Evolutionary conservation across 2,113 vertebrate genomes (phyloP), one percentile per base, ranked within the genome.

Genomic region (Xenus cinereus): DNA sequence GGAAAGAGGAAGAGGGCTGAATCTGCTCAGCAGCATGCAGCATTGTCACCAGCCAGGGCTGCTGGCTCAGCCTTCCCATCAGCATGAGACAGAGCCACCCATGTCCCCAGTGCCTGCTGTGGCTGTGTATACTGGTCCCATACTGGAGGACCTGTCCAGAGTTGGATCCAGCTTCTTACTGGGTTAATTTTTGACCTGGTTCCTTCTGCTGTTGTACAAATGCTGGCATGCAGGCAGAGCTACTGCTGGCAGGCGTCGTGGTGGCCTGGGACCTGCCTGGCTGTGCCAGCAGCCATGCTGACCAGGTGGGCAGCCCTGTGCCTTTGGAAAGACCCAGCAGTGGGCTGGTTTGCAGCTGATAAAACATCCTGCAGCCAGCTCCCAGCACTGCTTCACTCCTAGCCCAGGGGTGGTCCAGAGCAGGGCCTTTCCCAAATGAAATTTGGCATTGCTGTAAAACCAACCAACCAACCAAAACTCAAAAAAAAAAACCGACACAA

Each of bases 1-100:
- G 59, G 69, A 88, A 91, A 90, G 87, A 85, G 90, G 87, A 94
- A 93, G 39, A 12, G 26, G 39, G 26, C 48, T 72, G 90, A 63
- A 24, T 7, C 0, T 13, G 54, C 35, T 60, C 28, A 6, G 73
- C 53, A 32, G 71, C 0, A 0, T 76, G 74, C 54, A 63, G 75
- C 51, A 50, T 24, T 7, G 5, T 54, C 53, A 15, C 54, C 17
- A 30, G 63, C 59, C 32, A 28, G 33, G 30, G 26, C 53, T 33
- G 14, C 46, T 9, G 16, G 59, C 48, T 32, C 75, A 72, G 59
- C 48, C 48, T 88, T 51, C 30, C 33, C 14, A 6, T n/a, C 17
- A 12, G 39, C 16, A 6, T 17, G 17, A 64, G 46, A 26, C 83
- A 90, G 78, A 87, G 68, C 60, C 13, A n/a, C 9, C 12, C 9